Conservation (phyloP, 2,888 invertebrate species). For the Acleris emargana region DNA sequence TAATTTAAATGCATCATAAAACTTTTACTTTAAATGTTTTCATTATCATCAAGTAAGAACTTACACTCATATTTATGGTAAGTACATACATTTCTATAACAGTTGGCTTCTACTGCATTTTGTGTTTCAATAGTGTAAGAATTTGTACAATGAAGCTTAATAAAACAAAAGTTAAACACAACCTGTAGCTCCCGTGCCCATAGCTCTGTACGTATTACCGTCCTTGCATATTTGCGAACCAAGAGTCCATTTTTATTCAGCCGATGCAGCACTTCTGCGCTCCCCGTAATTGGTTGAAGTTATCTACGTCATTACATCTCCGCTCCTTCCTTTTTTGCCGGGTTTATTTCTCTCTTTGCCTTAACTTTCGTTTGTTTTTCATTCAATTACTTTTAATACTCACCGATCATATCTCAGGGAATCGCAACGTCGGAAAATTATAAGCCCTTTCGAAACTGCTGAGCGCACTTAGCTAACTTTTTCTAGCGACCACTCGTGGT, state of each 20-base stretch:
- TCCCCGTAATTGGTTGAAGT: slow-evolving; percentile 80
- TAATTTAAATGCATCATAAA: too few relatives aligned
- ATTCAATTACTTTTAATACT: slow-evolving; percentile 78
- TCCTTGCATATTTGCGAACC: slow-evolving; percentile 71
- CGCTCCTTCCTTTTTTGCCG: slow-evolving; percentile 70
- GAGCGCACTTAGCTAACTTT: slow-evolving; percentile 30
- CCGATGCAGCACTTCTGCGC: slow-evolving; percentile 76
- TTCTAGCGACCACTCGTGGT: slow-evolving; percentile 29
- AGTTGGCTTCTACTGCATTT: neutral
- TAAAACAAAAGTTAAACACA: slow-evolving; percentile 46
- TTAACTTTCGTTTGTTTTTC: slow-evolving; percentile 77
- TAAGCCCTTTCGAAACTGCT: slow-evolving; percentile 35
- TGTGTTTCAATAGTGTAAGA: slow-evolving; percentile 14
- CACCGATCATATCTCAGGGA: slow-evolving; percentile 56
- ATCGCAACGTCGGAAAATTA: slow-evolving; percentile 49
- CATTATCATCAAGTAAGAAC: too few relatives aligned
- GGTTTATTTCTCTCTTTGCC: slow-evolving; percentile 72
- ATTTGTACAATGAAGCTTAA: slow-evolving; percentile 16
- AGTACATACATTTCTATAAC: too few relatives aligned
- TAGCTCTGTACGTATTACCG: slow-evolving; percentile 60
- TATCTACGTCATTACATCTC: slow-evolving; percentile 83
- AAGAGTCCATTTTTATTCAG: slow-evolving; percentile 73
- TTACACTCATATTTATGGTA: too few relatives aligned
- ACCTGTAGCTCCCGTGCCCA: slow-evolving; percentile 47
- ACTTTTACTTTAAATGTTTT: too few relatives aligned